A percentile compares a stretch with the other conserved stretches of the same genome.
Evolutionary conservation across 1,140 invertebrate genomes (phyloP).

Genomic region (Drosophila triauraria): DNA sequence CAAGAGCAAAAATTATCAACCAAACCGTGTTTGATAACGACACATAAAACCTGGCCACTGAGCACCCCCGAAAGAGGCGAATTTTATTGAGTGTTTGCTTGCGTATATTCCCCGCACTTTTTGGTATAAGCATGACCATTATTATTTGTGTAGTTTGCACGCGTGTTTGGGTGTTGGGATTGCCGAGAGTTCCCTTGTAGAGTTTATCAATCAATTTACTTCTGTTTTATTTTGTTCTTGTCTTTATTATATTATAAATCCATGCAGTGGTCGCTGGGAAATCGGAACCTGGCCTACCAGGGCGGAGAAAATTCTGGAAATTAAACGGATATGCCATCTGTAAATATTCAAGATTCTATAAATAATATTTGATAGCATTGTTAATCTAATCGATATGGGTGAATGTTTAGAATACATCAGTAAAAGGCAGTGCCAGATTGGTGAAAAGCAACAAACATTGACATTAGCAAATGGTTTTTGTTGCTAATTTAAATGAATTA

Average conservation of each 20-base stretch:
- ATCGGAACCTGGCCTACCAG: background rate
- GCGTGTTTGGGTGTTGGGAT: background rate
- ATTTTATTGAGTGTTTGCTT: conserved; percentile 17
- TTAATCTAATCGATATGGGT: conserved; percentile 11
- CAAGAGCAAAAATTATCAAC: conserved; percentile 22
- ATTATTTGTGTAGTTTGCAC: conserved; percentile 4
- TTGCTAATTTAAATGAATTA: too few relatives aligned
- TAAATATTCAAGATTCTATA: background rate
- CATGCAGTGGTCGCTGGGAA: conserved; percentile 6
- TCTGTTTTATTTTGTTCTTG: background rate
- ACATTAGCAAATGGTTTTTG: background rate
- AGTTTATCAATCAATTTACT: conserved; percentile 1
- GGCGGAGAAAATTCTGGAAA: conserved; percentile 11
- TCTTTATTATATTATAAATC: background rate
- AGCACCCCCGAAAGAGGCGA: background rate
- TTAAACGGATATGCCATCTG: background rate
- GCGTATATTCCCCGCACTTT: background rate
- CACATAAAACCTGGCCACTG: conserved; percentile 1
- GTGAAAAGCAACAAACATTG: background rate
- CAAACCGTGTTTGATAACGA: conserved; percentile 1
- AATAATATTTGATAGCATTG: conserved; percentile 4
- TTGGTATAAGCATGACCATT: conserved; percentile 40
- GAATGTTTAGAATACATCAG: conserved; percentile 5
- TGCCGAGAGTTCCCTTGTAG: background rate
- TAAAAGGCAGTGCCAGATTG: background rate